Evolutionary conservation across 2,113 vertebrate species (phyloP), one percentile per base, ranked within the genome.

Genomic region (Sarotherodon lohbergeri): DNA sequence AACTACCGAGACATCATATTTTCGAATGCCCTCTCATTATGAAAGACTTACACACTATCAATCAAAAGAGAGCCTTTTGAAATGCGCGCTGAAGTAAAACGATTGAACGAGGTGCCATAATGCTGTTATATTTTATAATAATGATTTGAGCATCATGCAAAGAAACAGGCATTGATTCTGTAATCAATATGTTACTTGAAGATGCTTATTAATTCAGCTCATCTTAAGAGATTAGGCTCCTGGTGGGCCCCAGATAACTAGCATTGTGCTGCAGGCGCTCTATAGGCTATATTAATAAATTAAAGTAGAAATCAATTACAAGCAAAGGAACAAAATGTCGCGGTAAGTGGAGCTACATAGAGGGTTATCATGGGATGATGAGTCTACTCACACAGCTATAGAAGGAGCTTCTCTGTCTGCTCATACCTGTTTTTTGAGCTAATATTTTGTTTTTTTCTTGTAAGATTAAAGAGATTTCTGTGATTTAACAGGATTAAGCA

Each of bases 241-340:
- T 90, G 91, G 88, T 91, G 93, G 92, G 93, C 29, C 61, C 24
- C 83, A 80, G 91, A 94, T 94, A 91, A 91, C 90, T 84, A 59
- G 90, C 32, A 6, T n/a, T 32, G 86, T 80, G 92, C 91, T 93
- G 12, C 84, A 80, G 87, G 89, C 84, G 14, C 89, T 89, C 83
- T 82, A 55, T 39, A 27, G 84, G 90, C 91, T 88, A 82, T 88
- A 90, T 93, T 94, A 94, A 94, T 95, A 93, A 93, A 93, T 86
- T 90, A 82, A 94, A 95, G 92, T 79, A 93, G 92, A 93, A 95
- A 96, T 96, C 94, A 95, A 96, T 95, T 94, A 93, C 81, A 66
- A 91, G 92, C 88, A 91, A 88, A 92, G 88, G 86, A 90, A 92
- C 71, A 88, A 93, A 93, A 95, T 90, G 88, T 91, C 81, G 88